phyloP scores from a whole-genome alignment of 2,888 invertebrate species.

The Acronicta leporina region DNA sequence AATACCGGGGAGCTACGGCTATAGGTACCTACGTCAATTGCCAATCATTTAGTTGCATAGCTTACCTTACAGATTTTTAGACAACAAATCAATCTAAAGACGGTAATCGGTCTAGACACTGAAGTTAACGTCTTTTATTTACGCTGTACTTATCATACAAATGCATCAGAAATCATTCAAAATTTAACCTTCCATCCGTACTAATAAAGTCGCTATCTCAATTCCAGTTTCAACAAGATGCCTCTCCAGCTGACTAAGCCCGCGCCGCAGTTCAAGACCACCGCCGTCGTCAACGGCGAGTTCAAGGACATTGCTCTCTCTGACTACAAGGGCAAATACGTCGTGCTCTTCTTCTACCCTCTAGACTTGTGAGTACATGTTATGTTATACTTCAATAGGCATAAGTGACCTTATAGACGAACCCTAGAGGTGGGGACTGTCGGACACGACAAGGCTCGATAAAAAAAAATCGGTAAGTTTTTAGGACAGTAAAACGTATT shows the following conservation, averaged over 20 bases:
- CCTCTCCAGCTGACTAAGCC: constrained; percentile 91
- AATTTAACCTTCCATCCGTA: constrained; percentile 11
- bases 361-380: constrained; percentile 93
- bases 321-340: constrained; percentile 96
- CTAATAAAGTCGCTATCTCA: constrained; percentile 26
- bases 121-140: too few species aligned
- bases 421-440: not conserved
- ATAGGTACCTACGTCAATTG: too few species aligned
- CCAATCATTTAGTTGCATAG: too few species aligned
- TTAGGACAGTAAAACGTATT: too few species aligned
- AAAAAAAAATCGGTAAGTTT: too few species aligned
- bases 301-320: constrained; percentile 94
- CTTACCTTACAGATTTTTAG: too few species aligned
- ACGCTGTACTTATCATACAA: not conserved
- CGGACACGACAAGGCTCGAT: too few species aligned
- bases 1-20: too few species aligned
- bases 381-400: not conserved
- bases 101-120: too few species aligned
- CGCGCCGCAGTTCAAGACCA: constrained; percentile 94
- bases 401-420: not conserved
- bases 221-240: constrained; percentile 86
- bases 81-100: too few species aligned
- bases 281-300: constrained; percentile 94
- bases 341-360: constrained; percentile 97
- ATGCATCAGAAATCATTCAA: not conserved